Percentiles rank a stretch among this genome's conserved stretches.
Conservation (phyloP, 2,113 vertebrate species). For the Cryptomyrus ogoouensis region DNA sequence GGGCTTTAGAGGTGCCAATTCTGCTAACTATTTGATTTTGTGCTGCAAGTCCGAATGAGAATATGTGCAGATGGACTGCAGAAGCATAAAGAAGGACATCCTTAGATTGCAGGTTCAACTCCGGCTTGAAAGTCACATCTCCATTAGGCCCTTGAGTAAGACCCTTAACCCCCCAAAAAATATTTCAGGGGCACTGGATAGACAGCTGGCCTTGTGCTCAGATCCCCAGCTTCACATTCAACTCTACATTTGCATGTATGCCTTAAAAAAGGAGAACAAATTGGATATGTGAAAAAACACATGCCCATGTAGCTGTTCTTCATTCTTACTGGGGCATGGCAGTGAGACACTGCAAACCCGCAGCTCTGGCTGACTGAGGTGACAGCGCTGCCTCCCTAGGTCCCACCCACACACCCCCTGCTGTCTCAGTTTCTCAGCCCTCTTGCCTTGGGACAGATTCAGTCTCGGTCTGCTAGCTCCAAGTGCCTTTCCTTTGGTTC, state of each 20-base stretch:
- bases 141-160: neutral
- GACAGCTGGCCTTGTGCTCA: neutral
- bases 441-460: neutral
- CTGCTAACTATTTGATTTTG: neutral
- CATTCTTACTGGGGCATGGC: neutral
- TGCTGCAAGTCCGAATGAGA: neutral
- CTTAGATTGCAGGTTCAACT: too few relatives aligned
- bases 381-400: neutral
- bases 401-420: neutral
- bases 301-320: neutral
- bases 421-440: neutral
- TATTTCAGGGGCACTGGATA: neutral
- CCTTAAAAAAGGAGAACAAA: neutral
- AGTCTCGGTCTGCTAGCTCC: neutral
- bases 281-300: neutral
- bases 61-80: neutral
- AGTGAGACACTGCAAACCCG: neutral
- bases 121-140: neutral
- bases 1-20: too few relatives aligned
- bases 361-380: too few relatives aligned
- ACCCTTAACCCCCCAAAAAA: neutral
- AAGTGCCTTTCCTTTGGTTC: neutral
- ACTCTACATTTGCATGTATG: neutral
- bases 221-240: neutral
- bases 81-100: too few relatives aligned